Percentiles rank a stretch among this genome's conserved stretches.
Conservation (phyloP, 2,113 vertebrate genomes). For the Paraplagusia blochii region DNA sequence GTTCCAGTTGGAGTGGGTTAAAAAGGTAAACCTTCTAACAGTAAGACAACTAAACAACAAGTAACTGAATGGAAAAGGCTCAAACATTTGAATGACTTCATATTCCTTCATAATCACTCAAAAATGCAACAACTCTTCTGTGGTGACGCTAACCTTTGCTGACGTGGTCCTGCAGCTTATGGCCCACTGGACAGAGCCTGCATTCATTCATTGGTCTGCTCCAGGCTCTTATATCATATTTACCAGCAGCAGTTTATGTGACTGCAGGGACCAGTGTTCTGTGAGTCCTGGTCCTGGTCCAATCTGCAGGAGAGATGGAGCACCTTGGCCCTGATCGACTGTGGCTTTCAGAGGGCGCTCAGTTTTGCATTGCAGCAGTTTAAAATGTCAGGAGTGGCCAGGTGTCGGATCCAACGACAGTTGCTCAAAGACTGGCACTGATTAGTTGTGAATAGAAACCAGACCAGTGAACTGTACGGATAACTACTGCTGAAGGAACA, state of each 20-base stretch:
- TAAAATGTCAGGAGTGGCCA: slow-evolving; percentile 51
- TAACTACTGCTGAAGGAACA: slow-evolving; percentile 35
- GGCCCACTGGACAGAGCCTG: slow-evolving; percentile 49
- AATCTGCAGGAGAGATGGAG: slow-evolving; percentile 54
- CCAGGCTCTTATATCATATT: slow-evolving; percentile 62
- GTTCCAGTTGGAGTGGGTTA: no score
- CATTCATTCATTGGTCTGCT: slow-evolving; percentile 70
- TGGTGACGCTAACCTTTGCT: slow-evolving; percentile 30
- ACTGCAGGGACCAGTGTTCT: slow-evolving; percentile 36
- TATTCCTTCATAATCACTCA: slow-evolving; percentile 11
- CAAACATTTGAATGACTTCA: no score
- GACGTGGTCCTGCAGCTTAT: slow-evolving; percentile 38
- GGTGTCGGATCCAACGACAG: slow-evolving; percentile 39
- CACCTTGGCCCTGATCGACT: slow-evolving; percentile 35
- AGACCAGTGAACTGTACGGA: slow-evolving; percentile 25
- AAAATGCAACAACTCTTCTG: slow-evolving; percentile 35
- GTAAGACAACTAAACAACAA: slow-evolving; percentile 32
- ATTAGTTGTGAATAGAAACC: slow-evolving; percentile 51
- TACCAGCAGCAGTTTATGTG: slow-evolving; percentile 55
- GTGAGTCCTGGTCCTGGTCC: slow-evolving; percentile 10
- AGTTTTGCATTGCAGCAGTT: slow-evolving; percentile 27
- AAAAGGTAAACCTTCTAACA: no score
- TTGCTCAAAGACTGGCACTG: slow-evolving; percentile 38
- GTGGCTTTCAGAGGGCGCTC: slow-evolving; percentile 30
- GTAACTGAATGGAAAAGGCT: background rate